Base-by-base conservation (phyloP, 2,888 invertebrate species). In the Ferrisia virgata region DNA sequence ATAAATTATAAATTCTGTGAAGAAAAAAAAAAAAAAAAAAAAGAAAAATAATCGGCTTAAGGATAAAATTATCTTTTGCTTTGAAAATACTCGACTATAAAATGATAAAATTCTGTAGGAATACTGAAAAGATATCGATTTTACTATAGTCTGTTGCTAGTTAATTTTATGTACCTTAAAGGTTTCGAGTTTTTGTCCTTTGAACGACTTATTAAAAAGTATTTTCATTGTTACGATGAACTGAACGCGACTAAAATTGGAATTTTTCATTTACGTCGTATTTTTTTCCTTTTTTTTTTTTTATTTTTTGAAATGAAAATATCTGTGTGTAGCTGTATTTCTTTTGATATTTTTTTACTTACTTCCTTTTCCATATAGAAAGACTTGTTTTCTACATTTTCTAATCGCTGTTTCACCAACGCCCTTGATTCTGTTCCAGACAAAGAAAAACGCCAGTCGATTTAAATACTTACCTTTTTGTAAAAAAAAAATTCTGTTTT, bases 171-270 rank as follows among this genome's bases (percentile, higher is more conserved):
- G 33, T 39, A 22, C 36, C 76, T 39, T 1, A 36, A 39, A 64
- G 58, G 58, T 25, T 64, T 13, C 69, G 53, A 84, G 84, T 53
- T 64, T 58, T 79, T 15, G 8, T 36, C 81, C 80, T 84, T 47
- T 78, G 47, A 80, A 81, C 36, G 25, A 47, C 72, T 36, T 31
- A 58, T 33, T 84, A 53, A 18, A 18, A 39, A 43, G 43, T 85
- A 85, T 84, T 84, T 81, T 82, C 33, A 53, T 85, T 47, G 47
- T 47, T 18, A 9, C 47, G 18, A 18, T 47, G 18, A 47, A 47
- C 3, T 11, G 11, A 28, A 64, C 58, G 25, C 28, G 58, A 64
- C 28, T 64, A 11, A 64, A 28, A 64, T 53, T 64, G 28, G 47
- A 18, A 18, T 47, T 47, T 40, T 47, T 47, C 47, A 47, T 47